A percentile compares a stretch with the other conserved stretches of the same genome.
Evolutionary conservation across 2,113 vertebrate species (phyloP).

Genomic region (Odobenus rosmarus): DNA sequence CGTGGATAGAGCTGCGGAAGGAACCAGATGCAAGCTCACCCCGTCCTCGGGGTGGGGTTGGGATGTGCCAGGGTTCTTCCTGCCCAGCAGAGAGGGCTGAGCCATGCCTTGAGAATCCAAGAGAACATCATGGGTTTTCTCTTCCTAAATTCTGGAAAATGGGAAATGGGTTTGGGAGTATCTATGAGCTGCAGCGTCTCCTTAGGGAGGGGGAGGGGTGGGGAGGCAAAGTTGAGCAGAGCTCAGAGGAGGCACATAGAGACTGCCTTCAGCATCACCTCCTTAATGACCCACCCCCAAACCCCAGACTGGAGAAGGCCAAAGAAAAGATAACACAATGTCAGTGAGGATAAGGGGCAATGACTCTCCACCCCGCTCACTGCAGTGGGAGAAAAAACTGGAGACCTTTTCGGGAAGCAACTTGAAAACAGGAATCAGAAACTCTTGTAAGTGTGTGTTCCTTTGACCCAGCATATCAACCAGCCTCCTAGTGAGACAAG

Average conservation of each 20-base stretch:
- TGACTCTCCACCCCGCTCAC: accelerated
- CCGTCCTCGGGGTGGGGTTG: accelerated
- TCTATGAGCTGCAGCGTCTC: accelerated
- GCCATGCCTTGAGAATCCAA: not conserved
- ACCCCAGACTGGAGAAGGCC: not conserved
- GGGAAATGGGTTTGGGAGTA: not conserved
- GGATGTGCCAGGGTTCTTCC: accelerated
- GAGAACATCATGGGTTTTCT: accelerated
- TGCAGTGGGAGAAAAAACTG: accelerated
- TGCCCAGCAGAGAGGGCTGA: not conserved
- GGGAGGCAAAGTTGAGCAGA: too few species aligned
- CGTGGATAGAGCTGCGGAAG: accelerated
- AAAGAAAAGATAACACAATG: accelerated
- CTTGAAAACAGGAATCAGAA: not conserved
- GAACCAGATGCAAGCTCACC: not conserved
- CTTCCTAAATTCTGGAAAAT: not conserved
- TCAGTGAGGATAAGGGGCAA: accelerated
- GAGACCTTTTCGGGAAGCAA: not conserved
- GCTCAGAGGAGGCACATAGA: not conserved
- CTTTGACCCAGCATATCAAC: not conserved
- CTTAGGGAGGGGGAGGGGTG: accelerated
- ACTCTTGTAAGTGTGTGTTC: not conserved
- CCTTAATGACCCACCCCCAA: not conserved
- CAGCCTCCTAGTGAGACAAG: not conserved
- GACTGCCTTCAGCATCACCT: not conserved